Base-by-base conservation (phyloP, 2,113 vertebrate species). In the Plotosus lineatus region DNA sequence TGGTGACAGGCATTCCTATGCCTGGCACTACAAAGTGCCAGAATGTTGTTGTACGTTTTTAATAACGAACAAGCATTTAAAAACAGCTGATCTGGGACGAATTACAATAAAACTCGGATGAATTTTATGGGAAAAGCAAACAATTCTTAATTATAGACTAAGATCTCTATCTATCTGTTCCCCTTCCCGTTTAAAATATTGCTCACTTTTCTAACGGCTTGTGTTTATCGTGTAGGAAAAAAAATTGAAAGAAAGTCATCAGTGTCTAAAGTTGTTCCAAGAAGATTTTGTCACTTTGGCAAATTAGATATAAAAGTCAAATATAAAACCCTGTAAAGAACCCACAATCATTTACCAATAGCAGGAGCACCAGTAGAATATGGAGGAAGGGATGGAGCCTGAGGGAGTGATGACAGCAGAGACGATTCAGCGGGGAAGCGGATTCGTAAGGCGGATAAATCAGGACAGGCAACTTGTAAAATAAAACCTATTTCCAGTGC, bases 361-460 rank as follows among this genome's bases (percentile, higher is more conserved):
- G 58, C 50, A 75, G 65, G 55, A 53, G 55, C 36, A 23, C 66
- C 15, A 65, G 28, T 36, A 56, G 51, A 50, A 66, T 38, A 71
- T 31, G 50, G 75, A 50, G 42, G 31, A 55, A 50, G 42, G 31
- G 46, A 40, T 21, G 46, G n/a, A 14, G 38, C 36, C 60, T 28
- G 71, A 55, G 50, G 31, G 51, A 69, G 10, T 31, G 23, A 15
- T 1, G 46, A 40, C 61, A 15, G 38, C 33, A 10, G 53, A 9
- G 10, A 26, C 21, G 53, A n/a, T 31, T 46, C 48, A 14, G 68
- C 10, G 9, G 80, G 28, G 23, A 50, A 42, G 68, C 15, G 21
- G 26, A n/a, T 6, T 66, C 71, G 72, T 76, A 50, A 21, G 53
- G 50, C n/a, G 31, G 80, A 87, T 81, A 85, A 80, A 85, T 85